Evolutionary conservation across 2,888 invertebrate species (phyloP).

Genomic region (Drosophila birchii): DNA sequence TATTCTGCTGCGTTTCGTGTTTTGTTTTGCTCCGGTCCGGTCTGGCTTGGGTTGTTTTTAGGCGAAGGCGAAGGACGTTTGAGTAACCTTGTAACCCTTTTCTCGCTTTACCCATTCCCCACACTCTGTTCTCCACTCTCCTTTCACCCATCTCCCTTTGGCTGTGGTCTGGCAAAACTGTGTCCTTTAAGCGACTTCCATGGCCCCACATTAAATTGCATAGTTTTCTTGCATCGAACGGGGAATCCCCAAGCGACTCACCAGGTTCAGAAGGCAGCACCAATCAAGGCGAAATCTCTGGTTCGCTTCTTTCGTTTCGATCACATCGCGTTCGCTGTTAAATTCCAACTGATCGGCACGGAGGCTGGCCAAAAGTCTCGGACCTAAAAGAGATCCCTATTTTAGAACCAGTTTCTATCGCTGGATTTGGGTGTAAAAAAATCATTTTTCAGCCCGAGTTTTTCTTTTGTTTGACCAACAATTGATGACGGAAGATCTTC

Average conservation of each 20-base stretch:
- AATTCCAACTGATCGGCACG: conserved; percentile 69
- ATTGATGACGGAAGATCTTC: conserved; percentile 69
- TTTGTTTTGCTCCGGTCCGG: conserved; percentile 67
- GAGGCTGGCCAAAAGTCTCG: conserved; percentile 34
- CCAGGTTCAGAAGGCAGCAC: conserved; percentile 10
- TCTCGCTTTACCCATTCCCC: conserved; percentile 33
- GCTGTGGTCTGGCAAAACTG: conserved; percentile 63
- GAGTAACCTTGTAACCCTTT: conserved; percentile 83
- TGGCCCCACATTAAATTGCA: conserved; percentile 29
- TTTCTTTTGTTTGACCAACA: conserved; percentile 69
- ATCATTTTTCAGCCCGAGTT: conserved; percentile 54
- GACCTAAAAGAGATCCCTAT: conserved; percentile 18
- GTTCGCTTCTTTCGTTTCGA: conserved; percentile 34
- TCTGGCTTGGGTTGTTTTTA: conserved; percentile 54
- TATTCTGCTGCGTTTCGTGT: conserved; percentile 67
- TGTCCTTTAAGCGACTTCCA: conserved; percentile 61
- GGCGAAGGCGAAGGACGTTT: conserved; percentile 81
- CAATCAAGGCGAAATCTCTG: neutral
- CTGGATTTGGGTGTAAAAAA: conserved; percentile 39
- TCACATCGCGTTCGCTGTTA: conserved; percentile 69
- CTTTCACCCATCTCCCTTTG: conserved; percentile 34
- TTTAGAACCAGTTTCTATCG: conserved; percentile 54
- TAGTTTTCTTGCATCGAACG: neutral
- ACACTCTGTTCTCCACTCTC: conserved; percentile 5
- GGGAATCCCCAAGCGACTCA: conserved; percentile 16